Evolutionary conservation across 2,113 vertebrate genomes (phyloP).

Genomic region (Syngnathus floridae): DNA sequence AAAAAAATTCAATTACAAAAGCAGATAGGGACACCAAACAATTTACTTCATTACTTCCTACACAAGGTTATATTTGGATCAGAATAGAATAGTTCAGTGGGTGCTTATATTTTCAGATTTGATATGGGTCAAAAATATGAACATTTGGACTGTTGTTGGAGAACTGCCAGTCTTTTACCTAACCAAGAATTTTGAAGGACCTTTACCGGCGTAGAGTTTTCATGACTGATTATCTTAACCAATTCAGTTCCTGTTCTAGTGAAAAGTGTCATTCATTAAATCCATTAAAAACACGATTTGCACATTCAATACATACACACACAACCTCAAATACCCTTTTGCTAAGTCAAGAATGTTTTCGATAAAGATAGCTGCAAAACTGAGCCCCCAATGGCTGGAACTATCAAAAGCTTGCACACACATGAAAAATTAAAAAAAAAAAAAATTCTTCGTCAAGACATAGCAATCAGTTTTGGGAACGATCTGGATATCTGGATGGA

Average conservation of each 20-base stretch:
- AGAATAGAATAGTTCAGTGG: not conserved
- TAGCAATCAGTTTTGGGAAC: not conserved
- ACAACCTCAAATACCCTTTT: not conserved
- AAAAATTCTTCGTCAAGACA: not conserved
- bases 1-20: not conserved
- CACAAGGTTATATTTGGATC: too few relatives aligned
- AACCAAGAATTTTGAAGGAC: not conserved
- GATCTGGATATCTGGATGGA: not conserved
- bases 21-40: not conserved
- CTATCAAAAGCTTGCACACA: not conserved
- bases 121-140: slow-evolving; percentile 10
- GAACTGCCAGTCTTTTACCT: not conserved
- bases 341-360: not conserved
- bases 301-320: not conserved
- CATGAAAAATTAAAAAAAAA: not conserved
- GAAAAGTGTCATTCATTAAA: not conserved
- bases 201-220: not conserved
- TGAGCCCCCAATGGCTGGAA: not conserved
- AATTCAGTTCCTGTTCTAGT: not conserved
- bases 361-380: not conserved
- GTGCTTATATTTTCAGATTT: slow-evolving; percentile 5
- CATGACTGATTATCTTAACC: not conserved
- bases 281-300: not conserved
- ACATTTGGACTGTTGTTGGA: not conserved
- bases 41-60: not conserved